A percentile compares a stretch with the other conserved stretches of the same genome.
Evolutionary conservation across 2,888 invertebrate genomes (phyloP).

Genomic region (Perithous albicinctus): DNA sequence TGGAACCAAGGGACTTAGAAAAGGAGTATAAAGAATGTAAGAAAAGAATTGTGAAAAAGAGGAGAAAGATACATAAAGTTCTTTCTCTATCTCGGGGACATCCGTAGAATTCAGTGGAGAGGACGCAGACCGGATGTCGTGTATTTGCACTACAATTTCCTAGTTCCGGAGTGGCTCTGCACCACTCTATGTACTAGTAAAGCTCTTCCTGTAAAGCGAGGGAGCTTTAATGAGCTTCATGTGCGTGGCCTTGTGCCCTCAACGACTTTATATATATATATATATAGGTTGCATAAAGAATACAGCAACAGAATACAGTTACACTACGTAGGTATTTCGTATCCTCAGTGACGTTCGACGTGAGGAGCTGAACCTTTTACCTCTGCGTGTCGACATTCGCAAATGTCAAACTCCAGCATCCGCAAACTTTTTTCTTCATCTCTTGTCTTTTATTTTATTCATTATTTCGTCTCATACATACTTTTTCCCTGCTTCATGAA

Average conservation of each 20-base stretch:
- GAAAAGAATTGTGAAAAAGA: constrained; percentile 32
- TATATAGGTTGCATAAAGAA: constrained; percentile 10
- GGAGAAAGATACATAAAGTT: constrained; percentile 47
- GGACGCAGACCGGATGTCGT: constrained; percentile 62
- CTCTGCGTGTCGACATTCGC: constrained; percentile 25
- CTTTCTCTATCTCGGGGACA: constrained; percentile 41
- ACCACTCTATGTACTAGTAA: constrained; percentile 61
- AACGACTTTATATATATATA: constrained; percentile 40
- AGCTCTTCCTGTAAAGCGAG: constrained; percentile 61
- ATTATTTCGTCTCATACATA: neutral
- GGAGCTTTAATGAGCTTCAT: constrained; percentile 67
- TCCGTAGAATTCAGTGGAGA: constrained; percentile 45
- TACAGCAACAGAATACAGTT: constrained; percentile 7
- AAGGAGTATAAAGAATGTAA: constrained; percentile 42
- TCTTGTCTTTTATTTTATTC: neutral
- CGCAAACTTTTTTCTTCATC: constrained; percentile 9
- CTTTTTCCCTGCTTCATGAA: neutral
- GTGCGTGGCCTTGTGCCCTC: constrained; percentile 64
- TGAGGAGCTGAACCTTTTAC: constrained; percentile 25
- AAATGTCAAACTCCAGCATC: constrained; percentile 21
- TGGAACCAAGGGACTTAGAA: constrained; percentile 14
- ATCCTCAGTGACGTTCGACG: constrained; percentile 40
- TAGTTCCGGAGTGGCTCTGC: constrained; percentile 64
- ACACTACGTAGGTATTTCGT: constrained; percentile 24
- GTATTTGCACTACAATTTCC: constrained; percentile 68